phyloP scores from a whole-genome alignment of 2,797 vertebrate species.

The Mustela erminea region DNA sequence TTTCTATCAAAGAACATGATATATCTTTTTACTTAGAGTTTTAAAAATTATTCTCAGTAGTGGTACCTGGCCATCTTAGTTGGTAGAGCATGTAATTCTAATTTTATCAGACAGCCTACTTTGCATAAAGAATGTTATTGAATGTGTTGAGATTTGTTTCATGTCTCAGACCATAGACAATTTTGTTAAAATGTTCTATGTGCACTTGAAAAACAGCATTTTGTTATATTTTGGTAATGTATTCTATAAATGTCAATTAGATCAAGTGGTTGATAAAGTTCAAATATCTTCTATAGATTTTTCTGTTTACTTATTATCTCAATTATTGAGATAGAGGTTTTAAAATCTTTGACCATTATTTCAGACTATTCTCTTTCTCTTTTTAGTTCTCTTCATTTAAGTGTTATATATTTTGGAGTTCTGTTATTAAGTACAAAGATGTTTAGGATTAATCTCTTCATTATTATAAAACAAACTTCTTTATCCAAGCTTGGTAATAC shows the following conservation, averaged over 20 bases:
- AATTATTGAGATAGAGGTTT: neutral
- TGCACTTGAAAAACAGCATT: neutral
- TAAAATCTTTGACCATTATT: neutral
- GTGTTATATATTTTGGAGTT: neutral
- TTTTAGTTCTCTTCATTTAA: neutral
- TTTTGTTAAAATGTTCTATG: neutral
- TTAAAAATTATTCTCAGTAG: neutral
- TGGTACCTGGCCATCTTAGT: neutral
- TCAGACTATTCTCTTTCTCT: neutral
- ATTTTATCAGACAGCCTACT: neutral
- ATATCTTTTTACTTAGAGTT: neutral
- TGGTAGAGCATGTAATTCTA: neutral
- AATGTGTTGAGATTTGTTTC: neutral
- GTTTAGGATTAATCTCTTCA: neutral
- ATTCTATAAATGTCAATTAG: neutral
- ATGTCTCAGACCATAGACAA: neutral
- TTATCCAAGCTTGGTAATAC: neutral
- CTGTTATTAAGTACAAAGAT: neutral
- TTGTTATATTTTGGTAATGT: neutral
- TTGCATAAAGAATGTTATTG: neutral
- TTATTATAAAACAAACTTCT: constrained; percentile 30
- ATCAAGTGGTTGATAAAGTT: neutral
- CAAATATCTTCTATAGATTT: neutral
- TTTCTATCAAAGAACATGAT: neutral
- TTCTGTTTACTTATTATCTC: neutral